Evolutionary conservation across 2,797 vertebrate species (phyloP).

Genomic region (Lagocephalus sceleratus): DNA sequence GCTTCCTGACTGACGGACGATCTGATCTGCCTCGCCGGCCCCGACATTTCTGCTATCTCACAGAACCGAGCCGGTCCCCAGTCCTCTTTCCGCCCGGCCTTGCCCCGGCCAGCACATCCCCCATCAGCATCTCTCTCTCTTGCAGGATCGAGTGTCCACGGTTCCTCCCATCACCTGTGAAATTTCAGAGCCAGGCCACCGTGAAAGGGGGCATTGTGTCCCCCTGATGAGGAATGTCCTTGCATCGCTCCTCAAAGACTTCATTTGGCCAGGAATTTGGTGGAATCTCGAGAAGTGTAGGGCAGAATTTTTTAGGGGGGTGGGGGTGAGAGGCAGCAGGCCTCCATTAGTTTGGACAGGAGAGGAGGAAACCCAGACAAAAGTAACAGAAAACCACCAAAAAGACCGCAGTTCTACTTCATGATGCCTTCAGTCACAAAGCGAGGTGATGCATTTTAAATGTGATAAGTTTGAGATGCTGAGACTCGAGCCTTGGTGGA

Average conservation of each 20-base stretch:
- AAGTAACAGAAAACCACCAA: background rate
- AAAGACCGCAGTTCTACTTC: background rate
- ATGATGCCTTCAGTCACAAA: background rate
- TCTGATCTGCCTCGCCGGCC: no score
- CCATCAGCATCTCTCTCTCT: constrained; percentile 36
- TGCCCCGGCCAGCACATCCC: constrained; percentile 22
- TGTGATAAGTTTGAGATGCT: no score
- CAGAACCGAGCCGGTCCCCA: constrained; percentile 8
- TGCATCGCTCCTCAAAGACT: constrained; percentile 83
- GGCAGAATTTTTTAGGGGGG: constrained; percentile 61
- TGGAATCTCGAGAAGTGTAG: constrained; percentile 87
- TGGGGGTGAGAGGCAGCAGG: constrained; percentile 37
- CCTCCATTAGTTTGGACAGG: constrained; percentile 27
- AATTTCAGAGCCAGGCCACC: constrained; percentile 86
- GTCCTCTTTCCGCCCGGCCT: constrained; percentile 10
- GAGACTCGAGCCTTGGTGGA: background rate
- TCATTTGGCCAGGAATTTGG: constrained; percentile 96
- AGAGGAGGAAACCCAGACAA: constrained; percentile 1
- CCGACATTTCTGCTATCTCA: background rate
- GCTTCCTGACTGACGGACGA: no score
- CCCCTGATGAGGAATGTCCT: constrained; percentile 85
- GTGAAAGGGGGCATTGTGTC: constrained; percentile 96
- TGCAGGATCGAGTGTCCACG: constrained; percentile 80
- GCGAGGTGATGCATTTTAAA: background rate
- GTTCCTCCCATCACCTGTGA: constrained; percentile 94